Percentiles rank a stretch among this genome's conserved stretches.
Conservation (phyloP, 2,888 invertebrate genomes). For the Abrostola triplasia region DNA sequence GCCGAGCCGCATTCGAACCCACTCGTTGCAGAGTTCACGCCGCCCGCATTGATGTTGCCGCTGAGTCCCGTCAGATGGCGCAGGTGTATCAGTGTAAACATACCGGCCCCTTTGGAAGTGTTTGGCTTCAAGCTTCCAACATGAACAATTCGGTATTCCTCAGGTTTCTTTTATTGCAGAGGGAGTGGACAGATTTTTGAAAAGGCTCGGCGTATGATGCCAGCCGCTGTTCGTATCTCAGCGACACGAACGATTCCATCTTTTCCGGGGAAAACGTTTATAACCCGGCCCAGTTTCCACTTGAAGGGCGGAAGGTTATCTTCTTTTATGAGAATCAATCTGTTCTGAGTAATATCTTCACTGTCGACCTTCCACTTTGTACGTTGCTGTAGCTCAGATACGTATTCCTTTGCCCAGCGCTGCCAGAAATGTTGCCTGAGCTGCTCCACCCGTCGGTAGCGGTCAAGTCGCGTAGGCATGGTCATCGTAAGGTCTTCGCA, state of each 20-base stretch:
- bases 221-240: constrained; percentile 8
- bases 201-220: too few relatives aligned
- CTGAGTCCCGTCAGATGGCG: too few relatives aligned
- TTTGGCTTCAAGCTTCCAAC: too few relatives aligned
- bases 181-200: too few relatives aligned
- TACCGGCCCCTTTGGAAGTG: too few relatives aligned
- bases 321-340: background rate
- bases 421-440: constrained; percentile 11
- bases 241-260: constrained; percentile 11
- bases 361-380: background rate
- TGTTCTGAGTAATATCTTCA: background rate
- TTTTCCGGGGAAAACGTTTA: constrained; percentile 1
- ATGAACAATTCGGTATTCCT: too few relatives aligned
- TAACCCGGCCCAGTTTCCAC: constrained; percentile 9
- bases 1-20: too few relatives aligned
- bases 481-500: constrained; percentile 1
- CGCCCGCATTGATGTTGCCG: too few relatives aligned
- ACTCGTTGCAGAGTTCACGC: too few relatives aligned
- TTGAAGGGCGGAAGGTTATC: too few relatives aligned
- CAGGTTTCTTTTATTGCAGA: too few relatives aligned
- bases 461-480: background rate
- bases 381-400: constrained; percentile 4
- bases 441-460: constrained; percentile 10
- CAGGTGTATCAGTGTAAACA: too few relatives aligned
- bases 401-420: constrained; percentile 12